These are phyloP conservation scores for Nanger granti DNA, from an alignment of 2,113 vertebrate genomes.

Conservation along the genomic window DNA sequence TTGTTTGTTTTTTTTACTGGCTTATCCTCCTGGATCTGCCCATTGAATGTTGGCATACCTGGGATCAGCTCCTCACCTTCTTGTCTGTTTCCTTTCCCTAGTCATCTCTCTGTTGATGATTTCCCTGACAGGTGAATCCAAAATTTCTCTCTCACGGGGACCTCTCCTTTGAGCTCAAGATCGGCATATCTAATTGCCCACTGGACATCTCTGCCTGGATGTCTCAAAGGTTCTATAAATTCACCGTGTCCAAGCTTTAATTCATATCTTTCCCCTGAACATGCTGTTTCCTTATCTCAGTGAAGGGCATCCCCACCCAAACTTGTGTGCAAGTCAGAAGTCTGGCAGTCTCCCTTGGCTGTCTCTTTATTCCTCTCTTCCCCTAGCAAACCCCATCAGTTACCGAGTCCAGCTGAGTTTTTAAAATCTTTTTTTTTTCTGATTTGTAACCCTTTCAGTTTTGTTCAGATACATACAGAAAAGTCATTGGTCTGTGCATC, in stretches of 20 bases:
- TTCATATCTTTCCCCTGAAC: background rate
- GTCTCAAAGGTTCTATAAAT: slow-evolving; percentile 5
- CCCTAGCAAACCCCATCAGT: background rate
- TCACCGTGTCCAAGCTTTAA: background rate
- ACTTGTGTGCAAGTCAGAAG: background rate
- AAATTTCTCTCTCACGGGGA: background rate
- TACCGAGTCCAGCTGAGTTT: background rate
- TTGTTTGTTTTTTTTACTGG: background rate
- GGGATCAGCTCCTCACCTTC: background rate
- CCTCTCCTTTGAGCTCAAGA: background rate
- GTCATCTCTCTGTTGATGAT: background rate
- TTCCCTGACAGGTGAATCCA: background rate
- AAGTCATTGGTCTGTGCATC: background rate
- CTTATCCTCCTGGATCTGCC: background rate
- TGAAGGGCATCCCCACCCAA: background rate
- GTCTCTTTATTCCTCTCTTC: background rate
- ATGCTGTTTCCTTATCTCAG: background rate
- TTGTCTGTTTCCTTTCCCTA: background rate
- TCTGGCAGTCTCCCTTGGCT: background rate
- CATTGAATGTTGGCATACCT: background rate
- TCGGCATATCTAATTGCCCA: background rate
- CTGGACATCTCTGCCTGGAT: background rate
- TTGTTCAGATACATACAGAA: background rate
- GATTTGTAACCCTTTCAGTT: background rate
- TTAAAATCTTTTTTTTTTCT: background rate